These are phyloP conservation scores for Chaetops frenatus DNA, from an alignment of 2,113 vertebrate genomes.

Conservation along the genomic window DNA sequence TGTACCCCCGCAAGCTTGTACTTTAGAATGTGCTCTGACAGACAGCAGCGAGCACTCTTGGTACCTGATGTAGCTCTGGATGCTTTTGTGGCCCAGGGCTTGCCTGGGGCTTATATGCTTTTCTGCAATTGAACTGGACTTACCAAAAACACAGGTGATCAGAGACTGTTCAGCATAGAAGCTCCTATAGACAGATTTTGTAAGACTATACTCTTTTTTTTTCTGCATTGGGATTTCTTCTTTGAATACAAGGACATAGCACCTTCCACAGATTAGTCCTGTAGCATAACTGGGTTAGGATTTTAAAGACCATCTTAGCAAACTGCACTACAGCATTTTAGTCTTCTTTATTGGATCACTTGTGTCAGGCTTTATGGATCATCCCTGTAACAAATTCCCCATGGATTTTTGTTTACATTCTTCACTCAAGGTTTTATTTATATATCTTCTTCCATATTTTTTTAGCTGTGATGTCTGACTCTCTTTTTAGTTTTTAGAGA, in stretches of 20 bases:
- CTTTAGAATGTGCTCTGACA: neutral
- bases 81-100: neutral
- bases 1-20: accelerated
- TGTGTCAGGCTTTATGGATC: neutral
- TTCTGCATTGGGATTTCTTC: neutral
- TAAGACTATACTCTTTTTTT: neutral
- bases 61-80: neutral
- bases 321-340: neutral
- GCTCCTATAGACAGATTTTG: neutral
- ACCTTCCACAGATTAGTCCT: neutral
- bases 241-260: neutral
- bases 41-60: neutral
- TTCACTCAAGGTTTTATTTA: neutral
- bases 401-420: neutral
- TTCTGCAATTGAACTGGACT: neutral
- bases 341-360: neutral
- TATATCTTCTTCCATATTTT: neutral
- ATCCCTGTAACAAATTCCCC: neutral
- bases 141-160: neutral
- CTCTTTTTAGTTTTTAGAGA: neutral
- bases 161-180: neutral
- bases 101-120: neutral
- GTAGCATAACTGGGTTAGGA: neutral
- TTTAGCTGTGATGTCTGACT: neutral
- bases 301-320: neutral